Evolutionary conservation across 2,888 invertebrate genomes (phyloP).

Genomic region (Microdon myrmicae): DNA sequence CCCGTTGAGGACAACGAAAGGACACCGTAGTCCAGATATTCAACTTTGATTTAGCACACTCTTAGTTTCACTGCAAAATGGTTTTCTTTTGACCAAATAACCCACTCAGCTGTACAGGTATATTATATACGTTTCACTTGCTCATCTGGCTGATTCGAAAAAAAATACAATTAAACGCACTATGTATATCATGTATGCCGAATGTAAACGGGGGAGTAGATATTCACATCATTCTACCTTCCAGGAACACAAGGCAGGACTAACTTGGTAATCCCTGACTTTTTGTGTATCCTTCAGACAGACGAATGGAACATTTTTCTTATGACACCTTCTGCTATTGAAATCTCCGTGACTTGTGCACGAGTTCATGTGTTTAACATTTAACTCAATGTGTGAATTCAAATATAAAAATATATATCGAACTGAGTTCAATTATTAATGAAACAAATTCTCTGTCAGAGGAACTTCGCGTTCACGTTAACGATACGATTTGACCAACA

Average conservation of each 20-base stretch:
- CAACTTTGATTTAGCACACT: constrained; percentile 29
- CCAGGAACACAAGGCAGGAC: constrained; percentile 42
- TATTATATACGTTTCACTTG: constrained; percentile 3
- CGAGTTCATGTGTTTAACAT: not conserved
- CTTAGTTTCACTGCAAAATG: constrained; percentile 40
- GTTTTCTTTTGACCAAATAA: constrained; percentile 1
- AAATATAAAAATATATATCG: not conserved
- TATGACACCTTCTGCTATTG: too few relatives aligned
- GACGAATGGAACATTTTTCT: not conserved
- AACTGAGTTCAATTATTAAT: too few relatives aligned
- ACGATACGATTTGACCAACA: constrained; percentile 11
- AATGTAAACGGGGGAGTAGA: constrained; percentile 4
- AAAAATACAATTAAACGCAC: too few relatives aligned
- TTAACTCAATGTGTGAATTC: too few relatives aligned
- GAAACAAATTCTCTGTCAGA: constrained; percentile 17
- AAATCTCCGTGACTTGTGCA: too few relatives aligned
- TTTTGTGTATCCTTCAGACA: constrained; percentile 30
- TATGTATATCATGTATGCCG: too few relatives aligned
- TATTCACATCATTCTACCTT: constrained; percentile 42
- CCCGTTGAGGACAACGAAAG: constrained; percentile 44
- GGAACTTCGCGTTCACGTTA: constrained; percentile 20
- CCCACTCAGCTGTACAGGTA: constrained; percentile 1
- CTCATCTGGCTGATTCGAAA: too few relatives aligned
- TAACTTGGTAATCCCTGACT: constrained; percentile 35
- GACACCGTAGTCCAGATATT: constrained; percentile 27